phyloP scores from a whole-genome alignment of 2,888 invertebrate genomes.

The Piscicola geometra region DNA sequence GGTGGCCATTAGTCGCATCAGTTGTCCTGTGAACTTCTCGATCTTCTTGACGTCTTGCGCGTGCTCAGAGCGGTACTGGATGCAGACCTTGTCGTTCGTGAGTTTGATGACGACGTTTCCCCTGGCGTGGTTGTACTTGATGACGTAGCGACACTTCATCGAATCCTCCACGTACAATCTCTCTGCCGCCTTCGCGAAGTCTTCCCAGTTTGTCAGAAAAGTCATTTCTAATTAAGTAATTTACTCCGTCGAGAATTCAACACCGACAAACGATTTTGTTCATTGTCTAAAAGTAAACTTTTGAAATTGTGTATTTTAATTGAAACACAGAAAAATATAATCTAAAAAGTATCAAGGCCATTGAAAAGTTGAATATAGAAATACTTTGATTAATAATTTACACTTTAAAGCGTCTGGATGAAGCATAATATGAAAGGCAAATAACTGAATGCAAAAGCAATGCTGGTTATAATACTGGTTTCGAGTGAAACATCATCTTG shows the following conservation, averaged over 20 bases:
- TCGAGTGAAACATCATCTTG: too few relatives aligned
- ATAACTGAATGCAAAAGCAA: too few relatives aligned
- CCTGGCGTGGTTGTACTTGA: constrained; percentile 87
- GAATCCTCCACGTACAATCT: constrained; percentile 86
- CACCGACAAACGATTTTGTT: neutral
- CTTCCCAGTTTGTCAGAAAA: constrained; percentile 89
- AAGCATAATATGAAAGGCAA: too few relatives aligned
- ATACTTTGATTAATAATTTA: too few relatives aligned
- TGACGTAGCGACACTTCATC: constrained; percentile 76
- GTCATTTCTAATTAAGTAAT: constrained; percentile 65
- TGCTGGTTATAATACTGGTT: too few relatives aligned
- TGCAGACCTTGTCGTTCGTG: constrained; percentile 84
- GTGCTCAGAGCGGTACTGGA: constrained; percentile 89
- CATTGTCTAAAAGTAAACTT: too few relatives aligned
- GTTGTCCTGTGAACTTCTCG: constrained; percentile 85
- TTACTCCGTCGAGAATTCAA: constrained; percentile 9
- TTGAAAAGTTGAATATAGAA: too few relatives aligned
- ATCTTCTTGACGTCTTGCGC: constrained; percentile 90
- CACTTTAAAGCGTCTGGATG: too few relatives aligned
- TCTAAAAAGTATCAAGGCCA: too few relatives aligned
- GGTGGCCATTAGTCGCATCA: constrained; percentile 91
- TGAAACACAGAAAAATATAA: constrained; percentile 95
- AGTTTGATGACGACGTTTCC: constrained; percentile 81
- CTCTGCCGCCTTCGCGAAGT: constrained; percentile 92
- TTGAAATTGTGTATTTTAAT: constrained; percentile 87